Conservation (phyloP, 2,797 vertebrate species). For the Lagothrix lagotricha region DNA sequence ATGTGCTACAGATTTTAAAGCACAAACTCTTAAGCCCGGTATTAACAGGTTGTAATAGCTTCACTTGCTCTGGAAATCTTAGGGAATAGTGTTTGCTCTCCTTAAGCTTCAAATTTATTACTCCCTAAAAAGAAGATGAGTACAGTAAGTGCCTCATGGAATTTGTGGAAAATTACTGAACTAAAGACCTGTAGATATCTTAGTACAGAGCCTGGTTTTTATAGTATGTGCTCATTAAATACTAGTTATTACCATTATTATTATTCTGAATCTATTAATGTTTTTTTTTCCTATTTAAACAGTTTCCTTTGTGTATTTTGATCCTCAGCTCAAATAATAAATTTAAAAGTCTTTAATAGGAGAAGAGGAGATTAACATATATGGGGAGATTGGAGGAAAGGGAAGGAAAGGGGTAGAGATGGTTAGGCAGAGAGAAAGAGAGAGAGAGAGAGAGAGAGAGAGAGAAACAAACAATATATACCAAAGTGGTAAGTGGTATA, state of each 20-base stretch:
- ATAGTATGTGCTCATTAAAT: neutral
- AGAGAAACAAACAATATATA: neutral
- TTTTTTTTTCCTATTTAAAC: neutral
- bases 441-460: neutral
- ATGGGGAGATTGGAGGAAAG: neutral
- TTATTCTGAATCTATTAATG: neutral
- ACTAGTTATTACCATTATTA: neutral
- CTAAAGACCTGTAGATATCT: neutral
- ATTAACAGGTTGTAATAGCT: neutral
- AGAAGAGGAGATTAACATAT: neutral
- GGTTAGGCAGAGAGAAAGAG: too few species aligned
- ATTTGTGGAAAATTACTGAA: neutral
- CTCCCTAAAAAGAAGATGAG: neutral
- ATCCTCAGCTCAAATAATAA: neutral
- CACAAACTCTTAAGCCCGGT: neutral
- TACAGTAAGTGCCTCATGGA: neutral
- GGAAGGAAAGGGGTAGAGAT: rapidly evolving
- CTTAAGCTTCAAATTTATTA: neutral
- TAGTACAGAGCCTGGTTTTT: neutral
- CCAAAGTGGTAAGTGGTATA: neutral
- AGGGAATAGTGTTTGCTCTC: neutral
- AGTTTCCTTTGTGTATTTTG: neutral
- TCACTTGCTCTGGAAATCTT: neutral
- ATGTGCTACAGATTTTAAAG: neutral
- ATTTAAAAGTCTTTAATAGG: neutral